Evolutionary conservation across 2,113 vertebrate genomes (phyloP), one percentile per base, ranked within the genome.

Genomic region (Rhabdornis inornatus): DNA sequence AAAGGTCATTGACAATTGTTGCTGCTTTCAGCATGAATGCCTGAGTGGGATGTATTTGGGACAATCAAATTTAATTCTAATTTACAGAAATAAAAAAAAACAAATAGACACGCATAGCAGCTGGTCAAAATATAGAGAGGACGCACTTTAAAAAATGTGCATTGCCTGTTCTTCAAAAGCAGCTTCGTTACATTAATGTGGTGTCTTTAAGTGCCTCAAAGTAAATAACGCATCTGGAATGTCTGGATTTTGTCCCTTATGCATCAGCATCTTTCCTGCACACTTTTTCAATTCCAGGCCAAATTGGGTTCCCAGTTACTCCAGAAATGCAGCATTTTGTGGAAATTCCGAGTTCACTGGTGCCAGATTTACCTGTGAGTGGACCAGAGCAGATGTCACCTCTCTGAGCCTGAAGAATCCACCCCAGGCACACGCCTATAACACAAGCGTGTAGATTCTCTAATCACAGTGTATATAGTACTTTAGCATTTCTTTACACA

Each of bases 1-100:
- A 92, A 97, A 97, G 96, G 96, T 96, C 95, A 83, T 68, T 94
- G 97, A 96, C 97, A 97, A 93, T 95, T 97, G 97, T 97, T 97
- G 95, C 95, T 95, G 92, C 89, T 94, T 98, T 94, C 95, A 95
- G 95, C 94, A 81, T 88, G 95, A 95, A 90, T 95, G 94, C 89
- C 77, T 85, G 87, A 96, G 96, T 85, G 94, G 95, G 94, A 89
- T 94, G 96, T 83, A 65, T 94, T 93, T 74, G 79, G 89, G 91
- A 92, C 96, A 81, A 79, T 89, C 94, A 89, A 64, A 94, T 95
- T 94, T 94, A 60, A 79, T 96, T 97, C 75, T 72, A 71, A 92
- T 93, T 97, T 97, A 64, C 60, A 60, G 74, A 3, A 6, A n/a
- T n/a, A n/a, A 37, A 49, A 71, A 91, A 72, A 63, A 39, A 2